Evolutionary conservation across 1,140 invertebrate species (phyloP), one percentile per base, ranked within the genome.

Genomic region (Ostrea edulis): DNA sequence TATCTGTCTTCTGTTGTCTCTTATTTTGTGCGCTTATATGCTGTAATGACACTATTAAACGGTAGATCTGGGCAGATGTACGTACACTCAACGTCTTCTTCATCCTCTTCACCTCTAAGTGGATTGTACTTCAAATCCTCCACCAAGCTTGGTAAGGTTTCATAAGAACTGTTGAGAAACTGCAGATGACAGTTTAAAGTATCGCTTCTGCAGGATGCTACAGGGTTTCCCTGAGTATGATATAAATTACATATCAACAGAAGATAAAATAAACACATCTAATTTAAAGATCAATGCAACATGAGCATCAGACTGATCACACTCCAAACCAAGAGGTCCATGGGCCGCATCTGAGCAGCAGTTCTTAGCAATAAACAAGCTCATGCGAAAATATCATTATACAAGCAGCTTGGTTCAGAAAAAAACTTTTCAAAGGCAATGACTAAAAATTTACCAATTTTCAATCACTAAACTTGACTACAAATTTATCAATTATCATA

Each of bases 41-140:
- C 8, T 22, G 82, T 22, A n/a, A 83, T 83, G 22, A 83, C 82
- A 14, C 17, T 54, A 25, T 83, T 83, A 11, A 83, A 83, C 11
- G 82, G 82, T 52, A 83, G 22, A 20, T 54, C 51, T 12, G 82
- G 82, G 9, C 82, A 83, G 35, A 83, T 83, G 82, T n/a, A 53
- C 8, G 20, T 83, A 51, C 82, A 83, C 4, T 54, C 5, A 25
- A 83, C 82, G 8, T 53, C 82, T 52, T 52, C 29, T 9, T 54
- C 82, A 51, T 83, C 82, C 0, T 53, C 82, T 3, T 83, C 82
- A n/a, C 25, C 53, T 83, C 20, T 83, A 4, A 83, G n/a, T 17
- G 11, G 51, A 35, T 83, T 53, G 53, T 83, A 83, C 52, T 54
- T 83, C 52, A 83, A 53, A 22, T 83, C 82, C 22, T 83, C 82